Percentiles rank a stretch among this genome's conserved stretches.
Conservation (phyloP, 2,797 vertebrate genomes). For the Mus minutoides region DNA sequence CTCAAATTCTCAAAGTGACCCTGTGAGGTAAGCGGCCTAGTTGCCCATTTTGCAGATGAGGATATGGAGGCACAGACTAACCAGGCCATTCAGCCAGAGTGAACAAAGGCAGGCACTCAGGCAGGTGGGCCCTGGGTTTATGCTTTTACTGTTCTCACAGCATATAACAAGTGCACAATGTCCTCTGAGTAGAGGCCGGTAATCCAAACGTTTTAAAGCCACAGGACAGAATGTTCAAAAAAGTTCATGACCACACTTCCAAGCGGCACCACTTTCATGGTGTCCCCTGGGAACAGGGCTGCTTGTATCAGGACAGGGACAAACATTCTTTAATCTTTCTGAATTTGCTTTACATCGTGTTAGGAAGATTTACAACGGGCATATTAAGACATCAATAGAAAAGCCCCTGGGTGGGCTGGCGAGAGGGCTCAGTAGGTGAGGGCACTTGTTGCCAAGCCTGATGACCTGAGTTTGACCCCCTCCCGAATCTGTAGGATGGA, state of each 20-base stretch:
- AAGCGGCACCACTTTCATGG: not conserved
- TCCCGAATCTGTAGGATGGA: not conserved
- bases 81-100: not conserved
- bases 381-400: not conserved
- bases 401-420: not conserved
- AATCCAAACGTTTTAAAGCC: constrained; percentile 24
- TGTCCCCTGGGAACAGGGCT: not conserved
- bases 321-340: not conserved
- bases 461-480: not conserved
- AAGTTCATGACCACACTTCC: not conserved
- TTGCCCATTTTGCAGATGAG: not conserved
- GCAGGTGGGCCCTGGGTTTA: not conserved
- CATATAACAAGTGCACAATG: not conserved
- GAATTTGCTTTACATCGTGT: not conserved
- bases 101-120: not conserved
- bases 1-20: not conserved
- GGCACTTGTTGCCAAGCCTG: too few species aligned
- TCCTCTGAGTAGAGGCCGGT: not conserved
- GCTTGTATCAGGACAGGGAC: not conserved
- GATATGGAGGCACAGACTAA: not conserved
- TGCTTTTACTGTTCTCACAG: not conserved
- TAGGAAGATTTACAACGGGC: constrained; percentile 30
- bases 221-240: constrained; percentile 48
- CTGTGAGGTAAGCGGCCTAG: not conserved
- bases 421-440: not conserved